Evolutionary conservation across 1,140 invertebrate species (phyloP).

Genomic region (Eupeodes corollae): DNA sequence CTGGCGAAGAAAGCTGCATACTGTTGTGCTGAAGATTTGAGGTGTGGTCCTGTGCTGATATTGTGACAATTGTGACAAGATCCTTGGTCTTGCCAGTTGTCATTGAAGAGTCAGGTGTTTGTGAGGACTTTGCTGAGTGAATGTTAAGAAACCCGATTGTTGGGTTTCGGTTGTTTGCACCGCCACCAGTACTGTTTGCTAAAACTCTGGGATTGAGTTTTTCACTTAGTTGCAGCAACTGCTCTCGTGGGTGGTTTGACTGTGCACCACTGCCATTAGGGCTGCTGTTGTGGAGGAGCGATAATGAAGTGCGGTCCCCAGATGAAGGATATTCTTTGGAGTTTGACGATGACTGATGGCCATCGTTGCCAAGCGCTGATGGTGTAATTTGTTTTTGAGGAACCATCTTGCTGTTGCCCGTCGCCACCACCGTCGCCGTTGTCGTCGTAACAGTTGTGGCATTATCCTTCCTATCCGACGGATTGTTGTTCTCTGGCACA

Average conservation of each 20-base stretch:
- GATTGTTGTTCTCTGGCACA: too few species aligned
- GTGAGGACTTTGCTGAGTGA: not conserved
- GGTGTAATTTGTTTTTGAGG: too few species aligned
- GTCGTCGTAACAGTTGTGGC: constrained; percentile 4
- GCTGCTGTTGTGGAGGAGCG: not conserved
- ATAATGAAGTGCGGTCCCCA: too few species aligned
- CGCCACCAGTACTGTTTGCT: not conserved
- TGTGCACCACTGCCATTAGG: not conserved
- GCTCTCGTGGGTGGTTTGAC: not conserved
- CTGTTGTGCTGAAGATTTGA: constrained; percentile 7
- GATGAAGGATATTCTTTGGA: too few species aligned
- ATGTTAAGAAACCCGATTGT: not conserved
- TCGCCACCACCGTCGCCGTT: not conserved
- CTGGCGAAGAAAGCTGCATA: constrained; percentile 7
- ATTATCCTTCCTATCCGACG: too few species aligned
- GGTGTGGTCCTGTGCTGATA: constrained; percentile 15
- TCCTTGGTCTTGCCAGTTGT: constrained; percentile 20
- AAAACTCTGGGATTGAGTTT: constrained; percentile 1
- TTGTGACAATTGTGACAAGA: constrained; percentile 34
- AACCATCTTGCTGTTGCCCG: too few species aligned
- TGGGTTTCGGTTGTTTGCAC: not conserved
- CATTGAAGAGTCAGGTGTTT: too few species aligned
- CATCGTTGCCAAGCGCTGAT: too few species aligned
- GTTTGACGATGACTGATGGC: too few species aligned
- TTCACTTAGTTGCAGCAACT: not conserved